A percentile compares a stretch with the other conserved stretches of the same genome.
Conservation (phyloP, 2,113 vertebrate genomes). For the Eonycteris spelaea region DNA sequence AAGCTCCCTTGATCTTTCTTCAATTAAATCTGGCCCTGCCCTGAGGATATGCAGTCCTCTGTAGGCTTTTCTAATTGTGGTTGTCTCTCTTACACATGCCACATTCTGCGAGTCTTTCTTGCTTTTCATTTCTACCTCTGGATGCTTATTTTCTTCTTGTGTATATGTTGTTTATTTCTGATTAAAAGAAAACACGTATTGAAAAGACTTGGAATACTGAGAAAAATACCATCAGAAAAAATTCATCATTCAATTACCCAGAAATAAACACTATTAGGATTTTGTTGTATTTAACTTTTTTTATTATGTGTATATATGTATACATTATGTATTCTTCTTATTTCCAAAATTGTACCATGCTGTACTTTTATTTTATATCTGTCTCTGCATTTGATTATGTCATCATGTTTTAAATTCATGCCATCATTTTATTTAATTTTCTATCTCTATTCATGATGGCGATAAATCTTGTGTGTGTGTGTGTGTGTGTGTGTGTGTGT, state of each 20-base stretch:
- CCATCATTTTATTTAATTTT: not conserved
- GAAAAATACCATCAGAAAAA: not conserved
- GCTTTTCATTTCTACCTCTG: not conserved
- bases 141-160: not conserved
- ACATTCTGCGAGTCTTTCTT: not conserved
- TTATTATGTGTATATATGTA: not conserved
- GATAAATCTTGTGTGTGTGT: not conserved
- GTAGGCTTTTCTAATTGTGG: not conserved
- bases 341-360: not conserved
- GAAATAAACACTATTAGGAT: not conserved
- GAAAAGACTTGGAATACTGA: not conserved
- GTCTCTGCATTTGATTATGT: not conserved
- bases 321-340: not conserved
- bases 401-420: not conserved
- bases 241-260: not conserved
- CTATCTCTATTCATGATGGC: not conserved
- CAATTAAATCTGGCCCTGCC: not conserved
- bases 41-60: not conserved
- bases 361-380: not conserved
- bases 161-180: not conserved
- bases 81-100: not conserved
- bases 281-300: not conserved
- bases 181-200: not conserved
- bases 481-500: rapidly evolving
- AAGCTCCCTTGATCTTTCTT: not conserved